These are phyloP conservation scores for Rhorus exstirpatorius DNA, from an alignment of 2,888 invertebrate genomes.

Conservation along the genomic window DNA sequence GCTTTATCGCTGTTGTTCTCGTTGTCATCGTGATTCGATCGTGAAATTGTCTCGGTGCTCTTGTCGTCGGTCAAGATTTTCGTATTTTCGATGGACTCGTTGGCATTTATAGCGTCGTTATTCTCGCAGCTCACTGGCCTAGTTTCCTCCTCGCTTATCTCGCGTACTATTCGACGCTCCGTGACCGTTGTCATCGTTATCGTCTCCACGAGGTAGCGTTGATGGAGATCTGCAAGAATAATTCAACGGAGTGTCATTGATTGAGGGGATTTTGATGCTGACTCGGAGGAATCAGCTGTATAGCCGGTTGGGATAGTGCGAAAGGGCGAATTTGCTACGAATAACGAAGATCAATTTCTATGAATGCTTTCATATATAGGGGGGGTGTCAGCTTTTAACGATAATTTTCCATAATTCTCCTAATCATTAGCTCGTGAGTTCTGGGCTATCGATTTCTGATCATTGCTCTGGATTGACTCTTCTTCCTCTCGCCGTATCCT, in stretches of 20 bases:
- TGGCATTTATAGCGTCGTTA: constrained; percentile 66
- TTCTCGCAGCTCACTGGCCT: constrained; percentile 72
- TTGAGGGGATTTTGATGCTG: no score
- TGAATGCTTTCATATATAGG: no score
- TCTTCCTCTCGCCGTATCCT: no score
- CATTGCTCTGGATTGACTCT: no score
- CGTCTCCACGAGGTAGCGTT: constrained; percentile 89
- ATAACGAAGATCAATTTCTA: no score
- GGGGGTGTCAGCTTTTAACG: no score
- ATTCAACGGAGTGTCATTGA: neutral
- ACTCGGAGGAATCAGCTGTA: no score
- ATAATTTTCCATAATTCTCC: no score
- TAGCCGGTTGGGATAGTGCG: no score
- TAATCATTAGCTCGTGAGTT: no score
- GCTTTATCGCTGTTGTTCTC: constrained; percentile 54
- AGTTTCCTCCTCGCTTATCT: constrained; percentile 85
- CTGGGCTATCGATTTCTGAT: no score
- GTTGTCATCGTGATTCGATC: constrained; percentile 51
- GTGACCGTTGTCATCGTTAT: constrained; percentile 90
- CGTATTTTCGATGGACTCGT: constrained; percentile 56
- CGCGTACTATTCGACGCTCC: constrained; percentile 88
- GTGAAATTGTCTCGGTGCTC: neutral
- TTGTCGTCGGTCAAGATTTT: constrained; percentile 42
- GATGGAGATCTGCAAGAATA: constrained; percentile 82
- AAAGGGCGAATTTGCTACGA: no score